phyloP scores from a whole-genome alignment of 1,140 invertebrate genomes.

The Mylabris phalerata region DNA sequence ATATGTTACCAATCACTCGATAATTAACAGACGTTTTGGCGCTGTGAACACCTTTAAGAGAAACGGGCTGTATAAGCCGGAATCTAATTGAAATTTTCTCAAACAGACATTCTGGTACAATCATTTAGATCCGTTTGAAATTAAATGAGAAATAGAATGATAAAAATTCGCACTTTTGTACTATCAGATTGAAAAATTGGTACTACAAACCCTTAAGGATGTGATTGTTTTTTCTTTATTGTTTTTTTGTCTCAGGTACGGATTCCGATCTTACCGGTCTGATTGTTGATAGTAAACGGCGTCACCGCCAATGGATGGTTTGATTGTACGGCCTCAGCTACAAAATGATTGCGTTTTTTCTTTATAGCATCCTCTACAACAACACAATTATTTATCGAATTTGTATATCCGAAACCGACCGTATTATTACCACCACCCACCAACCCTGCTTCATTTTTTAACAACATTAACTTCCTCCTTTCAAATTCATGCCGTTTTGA shows the following conservation, averaged over 20 bases:
- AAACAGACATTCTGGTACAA: too few species aligned
- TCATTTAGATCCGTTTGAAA: too few species aligned
- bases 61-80: too few species aligned
- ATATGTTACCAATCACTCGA: too few species aligned
- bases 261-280: slow-evolving; percentile 52
- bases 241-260: slow-evolving; percentile 10
- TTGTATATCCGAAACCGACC: slow-evolving; percentile 18
- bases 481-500: slow-evolving; percentile 52
- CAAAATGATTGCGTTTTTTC: slow-evolving; percentile 37
- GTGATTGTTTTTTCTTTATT: background rate
- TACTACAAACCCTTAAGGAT: too few species aligned
- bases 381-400: background rate
- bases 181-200: too few species aligned
- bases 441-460: slow-evolving; percentile 33
- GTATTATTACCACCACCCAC: slow-evolving; percentile 3
- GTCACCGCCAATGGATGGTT: slow-evolving; percentile 33
- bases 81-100: too few species aligned
- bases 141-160: too few species aligned
- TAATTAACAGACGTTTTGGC: too few species aligned
- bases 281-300: slow-evolving; percentile 45
- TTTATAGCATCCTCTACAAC: slow-evolving; percentile 26
- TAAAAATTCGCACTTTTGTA: too few species aligned
- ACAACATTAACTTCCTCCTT: slow-evolving; percentile 25
- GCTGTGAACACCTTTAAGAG: too few species aligned
- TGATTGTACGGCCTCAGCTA: slow-evolving; percentile 29